phyloP scores from a whole-genome alignment of 2,888 invertebrate species.

The Theodoxus fluviatilis region DNA sequence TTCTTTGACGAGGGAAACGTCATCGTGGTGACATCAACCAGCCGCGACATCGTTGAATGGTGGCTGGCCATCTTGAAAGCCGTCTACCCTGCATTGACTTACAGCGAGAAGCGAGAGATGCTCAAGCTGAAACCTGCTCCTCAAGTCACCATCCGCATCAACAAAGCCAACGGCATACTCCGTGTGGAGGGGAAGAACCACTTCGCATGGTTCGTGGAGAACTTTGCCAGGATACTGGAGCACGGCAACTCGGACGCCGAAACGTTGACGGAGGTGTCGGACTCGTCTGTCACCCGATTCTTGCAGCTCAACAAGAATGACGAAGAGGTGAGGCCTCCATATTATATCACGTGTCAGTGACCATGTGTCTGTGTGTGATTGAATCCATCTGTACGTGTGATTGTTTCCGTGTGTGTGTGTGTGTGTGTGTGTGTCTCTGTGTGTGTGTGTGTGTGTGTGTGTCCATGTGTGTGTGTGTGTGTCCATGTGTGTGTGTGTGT shows the following conservation, averaged over 20 bases:
- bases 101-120: conserved; percentile 49
- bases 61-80: conserved; percentile 53
- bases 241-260: conserved; percentile 52
- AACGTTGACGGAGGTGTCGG: conserved; percentile 46
- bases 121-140: conserved; percentile 50
- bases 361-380: conserved; percentile 13
- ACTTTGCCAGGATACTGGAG: conserved; percentile 54
- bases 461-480: neutral
- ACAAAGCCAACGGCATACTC: conserved; percentile 50
- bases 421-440: conserved; percentile 7
- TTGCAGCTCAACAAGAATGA: conserved; percentile 56
- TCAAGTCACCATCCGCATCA: conserved; percentile 52
- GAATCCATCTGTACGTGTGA: neutral
- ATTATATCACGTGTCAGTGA: no score
- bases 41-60: conserved; percentile 47
- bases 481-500: neutral
- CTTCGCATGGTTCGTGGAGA: conserved; percentile 57
- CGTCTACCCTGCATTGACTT: conserved; percentile 50
- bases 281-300: conserved; percentile 52
- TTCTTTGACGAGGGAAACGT: conserved; percentile 57
- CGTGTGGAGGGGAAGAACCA: conserved; percentile 54
- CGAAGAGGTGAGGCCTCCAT: conserved; percentile 58
- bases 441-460: neutral
- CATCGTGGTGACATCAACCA: conserved; percentile 49
- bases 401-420: conserved; percentile 9